A percentile compares a stretch with the other conserved stretches of the same genome.
Conservation (phyloP, 2,888 invertebrate genomes). For the Creontiades dilutus region DNA sequence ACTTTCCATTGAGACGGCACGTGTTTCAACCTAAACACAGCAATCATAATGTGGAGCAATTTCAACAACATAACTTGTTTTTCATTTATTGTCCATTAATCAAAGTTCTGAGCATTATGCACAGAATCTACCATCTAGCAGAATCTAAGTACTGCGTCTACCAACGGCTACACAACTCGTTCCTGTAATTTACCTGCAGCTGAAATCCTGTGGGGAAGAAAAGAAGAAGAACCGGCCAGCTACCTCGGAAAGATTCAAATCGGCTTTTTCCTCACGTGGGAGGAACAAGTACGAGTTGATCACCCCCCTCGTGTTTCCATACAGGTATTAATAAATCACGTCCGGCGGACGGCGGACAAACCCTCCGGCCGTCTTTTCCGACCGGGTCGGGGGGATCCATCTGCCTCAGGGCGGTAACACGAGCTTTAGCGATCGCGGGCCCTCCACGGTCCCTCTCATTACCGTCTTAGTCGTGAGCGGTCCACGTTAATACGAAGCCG, state of each 20-base stretch:
- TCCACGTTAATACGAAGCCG: constrained; percentile 13
- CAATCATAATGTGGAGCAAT: too few species aligned
- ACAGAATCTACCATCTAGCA: too few species aligned
- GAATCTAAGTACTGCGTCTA: too few species aligned
- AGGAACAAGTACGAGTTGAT: neutral
- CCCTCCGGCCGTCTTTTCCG: neutral
- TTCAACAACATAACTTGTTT: too few species aligned
- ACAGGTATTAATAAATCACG: constrained; percentile 31
- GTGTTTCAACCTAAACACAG: too few species aligned
- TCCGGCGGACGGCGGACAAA: neutral
- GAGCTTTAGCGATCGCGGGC: constrained; percentile 24
- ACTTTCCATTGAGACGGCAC: too few species aligned
- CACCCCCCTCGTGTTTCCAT: neutral
- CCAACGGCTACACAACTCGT: too few species aligned
- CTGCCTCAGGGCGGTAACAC: constrained; percentile 18
- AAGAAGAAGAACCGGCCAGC: neutral
- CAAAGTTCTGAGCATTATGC: too few species aligned
- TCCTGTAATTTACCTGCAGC: neutral
- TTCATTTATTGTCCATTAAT: too few species aligned
- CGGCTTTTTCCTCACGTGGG: neutral
- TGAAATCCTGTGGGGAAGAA: neutral
- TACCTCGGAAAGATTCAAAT: neutral
- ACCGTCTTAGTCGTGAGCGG: constrained; percentile 1
- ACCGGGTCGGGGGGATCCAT: neutral
- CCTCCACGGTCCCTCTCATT: neutral